Evolutionary conservation across 1,140 invertebrate species (phyloP).

Genomic region (Drosophila lacteicornis): DNA sequence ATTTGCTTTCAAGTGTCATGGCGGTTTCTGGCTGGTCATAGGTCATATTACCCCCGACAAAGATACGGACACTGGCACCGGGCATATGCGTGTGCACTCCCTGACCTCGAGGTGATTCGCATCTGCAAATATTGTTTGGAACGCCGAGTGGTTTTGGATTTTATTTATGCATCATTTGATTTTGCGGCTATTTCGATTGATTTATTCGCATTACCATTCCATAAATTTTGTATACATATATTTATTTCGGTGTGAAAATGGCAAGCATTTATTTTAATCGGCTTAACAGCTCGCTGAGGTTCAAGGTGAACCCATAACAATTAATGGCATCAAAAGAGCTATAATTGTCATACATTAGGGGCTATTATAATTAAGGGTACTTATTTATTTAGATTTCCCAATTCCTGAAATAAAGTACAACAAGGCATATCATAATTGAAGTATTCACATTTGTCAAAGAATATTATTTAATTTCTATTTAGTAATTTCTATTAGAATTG

Average conservation of each 20-base stretch:
- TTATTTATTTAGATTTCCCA: no score
- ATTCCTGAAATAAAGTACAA: no score
- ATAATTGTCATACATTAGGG: neutral
- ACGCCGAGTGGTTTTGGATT: slow-evolving; percentile 55
- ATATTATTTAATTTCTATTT: no score
- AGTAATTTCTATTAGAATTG: no score
- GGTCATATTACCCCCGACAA: slow-evolving; percentile 17
- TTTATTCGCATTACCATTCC: slow-evolving; percentile 61
- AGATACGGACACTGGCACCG: slow-evolving; percentile 11
- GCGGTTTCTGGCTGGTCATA: slow-evolving; percentile 56
- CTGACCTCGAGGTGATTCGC: slow-evolving; percentile 71
- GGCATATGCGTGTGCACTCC: slow-evolving; percentile 53
- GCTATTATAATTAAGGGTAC: neutral
- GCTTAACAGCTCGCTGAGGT: slow-evolving; percentile 17
- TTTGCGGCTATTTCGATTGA: slow-evolving; percentile 77
- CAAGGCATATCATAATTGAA: no score
- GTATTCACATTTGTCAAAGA: no score
- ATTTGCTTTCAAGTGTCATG: slow-evolving; percentile 80
- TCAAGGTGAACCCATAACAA: slow-evolving; percentile 16
- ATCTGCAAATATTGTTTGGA: slow-evolving; percentile 64
- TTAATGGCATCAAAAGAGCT: slow-evolving; percentile 2
- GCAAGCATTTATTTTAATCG: slow-evolving; percentile 54
- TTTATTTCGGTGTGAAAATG: slow-evolving; percentile 33
- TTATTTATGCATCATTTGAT: slow-evolving; percentile 79
- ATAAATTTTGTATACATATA: slow-evolving; percentile 28